Base-by-base conservation (phyloP, 2,888 invertebrate species). In the Leptinotarsa rubiginosa region DNA sequence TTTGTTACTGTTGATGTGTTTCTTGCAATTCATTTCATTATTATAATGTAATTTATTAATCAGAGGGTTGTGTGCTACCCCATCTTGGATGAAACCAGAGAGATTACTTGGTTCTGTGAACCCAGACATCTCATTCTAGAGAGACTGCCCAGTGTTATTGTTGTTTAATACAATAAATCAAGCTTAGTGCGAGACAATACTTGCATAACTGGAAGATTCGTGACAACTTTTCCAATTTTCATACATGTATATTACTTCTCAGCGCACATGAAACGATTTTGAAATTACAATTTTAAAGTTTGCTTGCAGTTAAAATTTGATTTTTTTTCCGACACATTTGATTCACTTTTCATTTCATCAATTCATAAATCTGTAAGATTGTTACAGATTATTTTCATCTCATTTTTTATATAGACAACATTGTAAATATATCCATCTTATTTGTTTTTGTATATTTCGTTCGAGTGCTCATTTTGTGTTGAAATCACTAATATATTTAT, bases 71-170 rank as follows among this genome's bases (percentile, higher is more conserved):
- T 85, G 85, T 81, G 77, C 86, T 86, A 81, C 86, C 85, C 86
- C 82, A 81, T 81, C 83, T 83, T 84, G 85, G 86, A 85, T 82
- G 84, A 86, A 83, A 86, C 85, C 81, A 84, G 81, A 85, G 83
- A 83, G 86, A 86, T 86, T 84, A 84, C 83, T 85, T 81, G 87
- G 87, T 87, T 87, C 87, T 83, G 86, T 87, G 87, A 87, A 87
- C 86, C 86, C 78, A 77, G 79, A 79, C 84, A 83, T 81, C 82
- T 78, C 80, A 56, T 79, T 80, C 67, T 81, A 77, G 81, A 76
- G 80, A 84, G 83, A 85, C 84, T 84, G 84, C 83, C 81, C 82
- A 81, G 82, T 83, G 80, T 82, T 81, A 82, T 82, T 84, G 54
- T 59, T 83, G 81, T 80, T 73, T 56, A 69, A 78, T 80, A 79